Evolutionary conservation across 2,888 invertebrate genomes (phyloP).

Genomic region (Ramazzottius varieornatus): DNA sequence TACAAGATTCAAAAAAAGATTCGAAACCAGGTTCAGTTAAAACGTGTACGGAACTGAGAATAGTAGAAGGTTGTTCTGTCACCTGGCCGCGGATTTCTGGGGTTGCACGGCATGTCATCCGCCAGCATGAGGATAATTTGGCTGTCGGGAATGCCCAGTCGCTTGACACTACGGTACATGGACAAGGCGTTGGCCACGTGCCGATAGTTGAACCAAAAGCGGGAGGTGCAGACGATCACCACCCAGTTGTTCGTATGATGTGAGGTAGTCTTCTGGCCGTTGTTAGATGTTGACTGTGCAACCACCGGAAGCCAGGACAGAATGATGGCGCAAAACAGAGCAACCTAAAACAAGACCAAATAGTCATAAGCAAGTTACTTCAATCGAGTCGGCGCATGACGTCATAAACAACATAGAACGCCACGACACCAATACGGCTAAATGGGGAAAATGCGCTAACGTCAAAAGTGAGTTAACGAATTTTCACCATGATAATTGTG

Average conservation of each 20-base stretch:
- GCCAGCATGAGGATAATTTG: constrained; percentile 98
- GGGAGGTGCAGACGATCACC: constrained; percentile 83
- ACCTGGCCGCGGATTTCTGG: constrained; percentile 72
- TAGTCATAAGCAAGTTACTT: no score
- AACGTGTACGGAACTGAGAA: no score
- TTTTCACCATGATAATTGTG: no score
- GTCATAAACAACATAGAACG: no score
- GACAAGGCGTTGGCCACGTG: constrained; percentile 97
- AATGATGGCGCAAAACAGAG: no score
- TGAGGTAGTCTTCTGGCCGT: background rate
- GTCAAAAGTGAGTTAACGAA: no score
- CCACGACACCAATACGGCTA: no score
- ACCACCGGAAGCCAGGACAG: background rate
- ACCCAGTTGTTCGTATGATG: constrained; percentile 96
- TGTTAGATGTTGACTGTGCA: background rate
- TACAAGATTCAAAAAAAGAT: constrained; percentile 11
- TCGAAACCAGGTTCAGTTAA: background rate
- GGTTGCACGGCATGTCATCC: constrained; percentile 98
- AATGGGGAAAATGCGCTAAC: no score
- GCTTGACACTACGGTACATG: constrained; percentile 85
- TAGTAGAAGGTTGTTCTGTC: constrained; percentile 7
- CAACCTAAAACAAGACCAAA: no score
- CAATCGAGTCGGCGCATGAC: no score
- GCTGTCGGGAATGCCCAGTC: constrained; percentile 84
- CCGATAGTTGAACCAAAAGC: constrained; percentile 98